Conservation (phyloP, 2,113 vertebrate species). For the Catharus fuscescens region DNA sequence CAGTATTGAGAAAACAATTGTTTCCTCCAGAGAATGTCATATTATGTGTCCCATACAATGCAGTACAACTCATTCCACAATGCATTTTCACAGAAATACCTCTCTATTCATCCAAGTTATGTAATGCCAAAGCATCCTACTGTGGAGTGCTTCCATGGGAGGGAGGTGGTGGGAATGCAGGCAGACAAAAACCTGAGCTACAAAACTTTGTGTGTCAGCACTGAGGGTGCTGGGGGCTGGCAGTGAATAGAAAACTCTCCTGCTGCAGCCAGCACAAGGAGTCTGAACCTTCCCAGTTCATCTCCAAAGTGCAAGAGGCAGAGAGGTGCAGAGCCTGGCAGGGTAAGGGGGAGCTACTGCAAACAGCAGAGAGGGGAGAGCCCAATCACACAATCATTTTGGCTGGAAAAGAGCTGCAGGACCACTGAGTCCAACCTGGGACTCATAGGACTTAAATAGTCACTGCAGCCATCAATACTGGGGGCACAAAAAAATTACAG, state of each 20-base stretch:
- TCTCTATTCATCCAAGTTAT: background rate
- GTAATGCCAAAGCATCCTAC: background rate
- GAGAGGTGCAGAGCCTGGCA: background rate
- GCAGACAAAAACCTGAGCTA: background rate
- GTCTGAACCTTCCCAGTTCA: background rate
- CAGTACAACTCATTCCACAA: background rate
- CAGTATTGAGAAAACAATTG: conserved; percentile 30
- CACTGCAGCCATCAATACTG: fast-evolving
- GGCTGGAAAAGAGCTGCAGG: background rate
- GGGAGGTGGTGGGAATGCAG: background rate
- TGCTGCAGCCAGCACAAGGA: background rate
- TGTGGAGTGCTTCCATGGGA: background rate
- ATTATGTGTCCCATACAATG: conserved; percentile 16
- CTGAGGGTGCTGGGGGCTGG: background rate
- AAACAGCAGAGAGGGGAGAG: background rate
- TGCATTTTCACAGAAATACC: background rate
- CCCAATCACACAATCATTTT: background rate
- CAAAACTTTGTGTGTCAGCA: background rate
- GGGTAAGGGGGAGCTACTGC: background rate
- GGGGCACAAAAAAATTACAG: background rate
- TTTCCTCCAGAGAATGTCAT: background rate
- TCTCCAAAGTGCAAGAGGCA: background rate
- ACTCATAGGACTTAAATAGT: background rate
- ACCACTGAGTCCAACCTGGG: background rate
- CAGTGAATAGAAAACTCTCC: background rate